Base-by-base conservation (phyloP, 2,888 invertebrate species). In the Agonopterix alstromeriana region DNA sequence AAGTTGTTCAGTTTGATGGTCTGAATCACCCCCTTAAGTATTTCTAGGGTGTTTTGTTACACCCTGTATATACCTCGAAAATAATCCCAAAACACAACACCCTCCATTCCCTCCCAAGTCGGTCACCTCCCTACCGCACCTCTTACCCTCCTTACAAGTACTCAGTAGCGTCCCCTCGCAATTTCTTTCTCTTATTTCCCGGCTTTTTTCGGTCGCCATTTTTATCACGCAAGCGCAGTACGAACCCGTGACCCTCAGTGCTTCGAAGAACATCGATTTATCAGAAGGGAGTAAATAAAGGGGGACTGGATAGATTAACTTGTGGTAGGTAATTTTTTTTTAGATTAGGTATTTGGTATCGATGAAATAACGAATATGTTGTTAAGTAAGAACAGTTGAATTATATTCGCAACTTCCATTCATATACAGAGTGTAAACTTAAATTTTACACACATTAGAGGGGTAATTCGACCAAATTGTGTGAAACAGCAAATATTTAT, bases 101-200 rank as follows among this genome's bases (percentile, higher is more conserved):
- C 51, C 35, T 42, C 52, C 55, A 45, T 44, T 46, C 47, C 36
- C 36, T 47, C 53, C 10, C 17, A 43, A n/a, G 0, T 49, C 52
- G 62, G 66, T 58, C 7, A 11, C 62, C 50, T 54, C 60, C 52
- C 27, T 49, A 72, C 73, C 42, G 17, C 58, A 67, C 73, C 58
- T 53, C 70, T 68, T 69, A 65, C 70, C 61, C 67, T 76, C 72
- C 73, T 79, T 73, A 61, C 68, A 65, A 61, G 56, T 53, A 35
- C 10, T 9, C 38, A 38, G 27, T n/a, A 11, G 12, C 55, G 55
- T 53, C 40, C 67, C 73, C 75, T 70, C 68, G 64, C 66, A 67
- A 64, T 67, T 82, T 86, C 82, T 85, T 86, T 85, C 83, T 86
- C 82, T 86, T 86, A 84, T 87, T 87, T 85, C 79, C 77, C 72